Conservation (phyloP, 2,113 vertebrate species). For the Cairina moschata region DNA sequence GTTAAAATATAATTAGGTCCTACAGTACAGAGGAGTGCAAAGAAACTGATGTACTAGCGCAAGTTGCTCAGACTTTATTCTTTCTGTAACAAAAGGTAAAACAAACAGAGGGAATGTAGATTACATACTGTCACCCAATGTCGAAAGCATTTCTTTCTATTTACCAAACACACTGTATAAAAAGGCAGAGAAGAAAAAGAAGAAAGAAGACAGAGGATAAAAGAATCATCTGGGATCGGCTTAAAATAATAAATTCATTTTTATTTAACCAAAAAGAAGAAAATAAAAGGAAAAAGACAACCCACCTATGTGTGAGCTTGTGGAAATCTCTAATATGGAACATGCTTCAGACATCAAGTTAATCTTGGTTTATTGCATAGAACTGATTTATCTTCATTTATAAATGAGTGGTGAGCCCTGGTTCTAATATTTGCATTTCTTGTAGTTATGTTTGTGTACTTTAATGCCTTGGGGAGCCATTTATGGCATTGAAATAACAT, state of each 20-base stretch:
- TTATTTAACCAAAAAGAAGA: background rate
- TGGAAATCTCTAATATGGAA: slow-evolving; percentile 37
- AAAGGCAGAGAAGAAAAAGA: background rate
- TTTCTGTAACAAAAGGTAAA: slow-evolving; percentile 73
- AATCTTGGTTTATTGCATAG: background rate
- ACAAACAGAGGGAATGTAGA: slow-evolving; percentile 54
- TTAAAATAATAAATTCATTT: slow-evolving; percentile 68
- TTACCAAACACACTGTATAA: slow-evolving; percentile 54
- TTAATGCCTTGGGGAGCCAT: slow-evolving; percentile 53
- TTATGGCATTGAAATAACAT: background rate
- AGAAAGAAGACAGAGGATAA: slow-evolving; percentile 10
- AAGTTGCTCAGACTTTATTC: slow-evolving; percentile 69
- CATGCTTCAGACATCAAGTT: slow-evolving; percentile 34
- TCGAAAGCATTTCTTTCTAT: slow-evolving; percentile 24
- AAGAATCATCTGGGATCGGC: slow-evolving; percentile 40
- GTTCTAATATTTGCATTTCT: slow-evolving; percentile 61
- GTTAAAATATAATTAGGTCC: slow-evolving; percentile 82
- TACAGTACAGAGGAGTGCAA: slow-evolving; percentile 63
- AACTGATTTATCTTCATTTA: slow-evolving; percentile 78
- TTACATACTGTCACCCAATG: slow-evolving; percentile 59
- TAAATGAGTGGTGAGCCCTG: slow-evolving; percentile 61
- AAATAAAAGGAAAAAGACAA: slow-evolving; percentile 27
- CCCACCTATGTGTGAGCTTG: background rate
- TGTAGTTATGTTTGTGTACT: slow-evolving; percentile 54
- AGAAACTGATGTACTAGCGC: slow-evolving; percentile 54